Evolutionary conservation across 1,140 invertebrate genomes (phyloP).

Genomic region (Fopius arisanus): DNA sequence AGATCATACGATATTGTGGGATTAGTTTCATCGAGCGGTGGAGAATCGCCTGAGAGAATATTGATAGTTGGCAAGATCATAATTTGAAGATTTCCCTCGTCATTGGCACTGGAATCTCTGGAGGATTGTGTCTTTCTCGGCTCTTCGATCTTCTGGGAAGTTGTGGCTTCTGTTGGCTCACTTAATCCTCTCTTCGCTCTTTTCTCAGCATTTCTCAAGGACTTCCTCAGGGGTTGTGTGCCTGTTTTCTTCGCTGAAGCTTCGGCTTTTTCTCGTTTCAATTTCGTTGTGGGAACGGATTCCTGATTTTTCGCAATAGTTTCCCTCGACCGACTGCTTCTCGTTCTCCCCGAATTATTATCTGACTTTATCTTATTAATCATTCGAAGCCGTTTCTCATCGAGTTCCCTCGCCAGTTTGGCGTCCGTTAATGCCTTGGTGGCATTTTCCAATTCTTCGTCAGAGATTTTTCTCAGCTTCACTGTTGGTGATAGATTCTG

Average conservation of each 20-base stretch:
- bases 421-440: neutral
- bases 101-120: neutral
- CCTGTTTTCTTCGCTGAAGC: neutral
- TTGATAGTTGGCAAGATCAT: neutral
- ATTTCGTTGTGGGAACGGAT: no score
- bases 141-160: neutral
- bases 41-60: neutral
- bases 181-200: neutral
- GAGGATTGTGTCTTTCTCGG: neutral
- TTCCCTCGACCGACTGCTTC: neutral
- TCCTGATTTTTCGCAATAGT: neutral
- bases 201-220: neutral
- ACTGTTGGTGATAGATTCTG: neutral
- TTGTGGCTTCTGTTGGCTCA: neutral
- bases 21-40: neutral
- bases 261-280: neutral
- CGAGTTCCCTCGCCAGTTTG: conserved; percentile 35
- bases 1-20: neutral
- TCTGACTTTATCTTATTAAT: conserved; percentile 44
- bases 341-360: neutral
- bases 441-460: neutral
- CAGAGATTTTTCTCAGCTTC: neutral
- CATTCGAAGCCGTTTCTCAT: conserved; percentile 48
- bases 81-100: neutral
- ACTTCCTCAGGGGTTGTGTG: neutral